Percentiles rank a stretch among this genome's conserved stretches.
These are phyloP conservation scores for Bradysia coprophila DNA, from an alignment of 1,140 invertebrate genomes.

Conservation along the genomic window DNA sequence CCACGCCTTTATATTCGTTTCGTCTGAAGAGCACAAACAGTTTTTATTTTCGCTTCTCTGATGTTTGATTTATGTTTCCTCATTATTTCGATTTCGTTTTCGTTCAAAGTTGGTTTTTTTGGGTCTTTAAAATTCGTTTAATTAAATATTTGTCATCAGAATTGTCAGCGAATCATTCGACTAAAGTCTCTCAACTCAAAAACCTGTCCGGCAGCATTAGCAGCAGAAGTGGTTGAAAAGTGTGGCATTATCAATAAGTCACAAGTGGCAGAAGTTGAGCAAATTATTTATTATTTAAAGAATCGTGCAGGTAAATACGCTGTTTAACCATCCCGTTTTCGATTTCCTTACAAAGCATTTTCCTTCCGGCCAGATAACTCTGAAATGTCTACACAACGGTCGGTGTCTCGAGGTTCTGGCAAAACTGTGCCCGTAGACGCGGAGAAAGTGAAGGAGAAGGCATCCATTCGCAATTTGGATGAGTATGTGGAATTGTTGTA, in stretches of 20 bases:
- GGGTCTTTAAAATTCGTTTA: constrained; percentile 5
- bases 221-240: constrained; percentile 73
- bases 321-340: constrained; percentile 4
- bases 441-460: too few relatives aligned
- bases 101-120: too few relatives aligned
- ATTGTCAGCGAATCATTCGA: constrained; percentile 68
- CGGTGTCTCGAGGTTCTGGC: constrained; percentile 11
- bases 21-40: neutral
- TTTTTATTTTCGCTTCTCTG: constrained; percentile 1
- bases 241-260: constrained; percentile 77
- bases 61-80: neutral
- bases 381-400: constrained; percentile 3
- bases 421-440: constrained; percentile 8
- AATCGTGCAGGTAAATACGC: constrained; percentile 44
- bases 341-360: neutral
- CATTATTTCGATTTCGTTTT: neutral
- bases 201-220: constrained; percentile 60
- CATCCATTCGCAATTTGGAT: constrained; percentile 69
- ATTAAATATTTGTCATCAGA: constrained; percentile 23
- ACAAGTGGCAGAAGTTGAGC: constrained; percentile 71
- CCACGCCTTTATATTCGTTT: neutral
- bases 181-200: constrained; percentile 64
- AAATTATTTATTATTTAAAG: constrained; percentile 81
- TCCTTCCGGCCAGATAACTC: neutral
- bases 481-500: constrained; percentile 93